Percentiles rank a stretch among this genome's conserved stretches.
phyloP scores from a whole-genome alignment of 53 echinoderm and acorn worm genomes.

The Hippasteria phrygiana region DNA sequence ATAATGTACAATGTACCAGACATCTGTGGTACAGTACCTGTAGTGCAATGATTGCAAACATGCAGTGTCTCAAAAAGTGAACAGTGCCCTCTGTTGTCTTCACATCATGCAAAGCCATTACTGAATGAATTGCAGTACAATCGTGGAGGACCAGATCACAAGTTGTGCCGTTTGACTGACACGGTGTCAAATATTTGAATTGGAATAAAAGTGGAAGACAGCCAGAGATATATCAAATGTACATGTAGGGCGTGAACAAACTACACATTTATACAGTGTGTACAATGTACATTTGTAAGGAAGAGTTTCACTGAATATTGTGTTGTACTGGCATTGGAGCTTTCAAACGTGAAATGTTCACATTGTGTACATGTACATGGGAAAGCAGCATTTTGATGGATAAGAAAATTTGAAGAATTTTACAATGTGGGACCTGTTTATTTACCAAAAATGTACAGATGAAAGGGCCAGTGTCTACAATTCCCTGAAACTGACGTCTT shows the following conservation, averaged over 20 bases:
- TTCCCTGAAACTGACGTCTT: too few relatives aligned
- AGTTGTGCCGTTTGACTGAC: background rate
- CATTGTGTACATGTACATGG: too few relatives aligned
- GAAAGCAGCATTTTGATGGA: too few relatives aligned
- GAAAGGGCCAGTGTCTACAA: too few relatives aligned
- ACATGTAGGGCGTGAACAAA: background rate
- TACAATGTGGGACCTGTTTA: too few relatives aligned
- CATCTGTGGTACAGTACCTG: background rate
- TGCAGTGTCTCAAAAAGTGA: constrained; percentile 27
- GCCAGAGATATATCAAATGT: background rate
- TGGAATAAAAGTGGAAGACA: background rate
- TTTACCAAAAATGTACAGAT: too few relatives aligned
- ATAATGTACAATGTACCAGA: background rate
- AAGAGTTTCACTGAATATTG: too few relatives aligned
- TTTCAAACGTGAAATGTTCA: too few relatives aligned
- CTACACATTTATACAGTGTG: too few relatives aligned
- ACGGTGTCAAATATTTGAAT: constrained; percentile 4
- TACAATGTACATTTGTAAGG: too few relatives aligned
- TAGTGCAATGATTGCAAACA: background rate
- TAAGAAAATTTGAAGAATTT: too few relatives aligned
- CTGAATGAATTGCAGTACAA: background rate
- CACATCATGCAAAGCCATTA: background rate
- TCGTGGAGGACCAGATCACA: background rate
- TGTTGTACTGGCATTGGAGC: too few relatives aligned
- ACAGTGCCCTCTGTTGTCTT: constrained; percentile 44